Conservation (phyloP, 2,797 vertebrate genomes). For the Amniataba percoides region DNA sequence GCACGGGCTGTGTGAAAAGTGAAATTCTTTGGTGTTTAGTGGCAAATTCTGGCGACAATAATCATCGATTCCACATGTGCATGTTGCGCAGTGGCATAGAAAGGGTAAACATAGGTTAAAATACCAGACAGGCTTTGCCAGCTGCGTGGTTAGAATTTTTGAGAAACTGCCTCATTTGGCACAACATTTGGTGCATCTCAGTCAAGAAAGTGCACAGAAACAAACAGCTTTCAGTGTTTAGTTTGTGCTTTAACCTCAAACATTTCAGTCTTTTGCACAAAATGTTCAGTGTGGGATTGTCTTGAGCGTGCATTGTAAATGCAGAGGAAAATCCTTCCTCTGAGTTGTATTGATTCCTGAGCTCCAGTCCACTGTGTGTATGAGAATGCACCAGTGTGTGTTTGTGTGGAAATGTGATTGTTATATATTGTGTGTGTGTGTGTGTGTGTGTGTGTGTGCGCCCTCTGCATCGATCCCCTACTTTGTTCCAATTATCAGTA, state of each 20-base stretch:
- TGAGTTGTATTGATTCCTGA: conserved; percentile 75
- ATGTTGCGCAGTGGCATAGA: not conserved
- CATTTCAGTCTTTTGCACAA: conserved; percentile 34
- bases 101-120: not conserved
- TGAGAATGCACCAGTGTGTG: conserved; percentile 29
- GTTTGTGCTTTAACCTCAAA: conserved; percentile 17
- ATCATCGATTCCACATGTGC: not conserved
- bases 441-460: conserved; percentile 40
- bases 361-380: conserved; percentile 44
- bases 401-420: conserved; percentile 61
- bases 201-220: not conserved
- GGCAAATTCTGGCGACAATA: not conserved
- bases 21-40: not conserved
- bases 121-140: not conserved
- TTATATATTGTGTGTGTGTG: conserved; percentile 61
- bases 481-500: conserved; percentile 87
- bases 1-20: conserved; percentile 1
- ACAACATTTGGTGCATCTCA: conserved; percentile 1
- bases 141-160: not conserved
- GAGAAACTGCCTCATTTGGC: not conserved
- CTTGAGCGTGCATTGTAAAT: conserved; percentile 61
- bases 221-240: conserved; percentile 9
- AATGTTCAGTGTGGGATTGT: conserved; percentile 38
- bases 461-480: conserved; percentile 78
- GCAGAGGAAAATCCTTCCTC: conserved; percentile 70